A percentile compares a stretch with the other conserved stretches of the same genome.
Conservation (phyloP, 1,140 invertebrate species). For the Pseudomyrmex pallidus region DNA sequence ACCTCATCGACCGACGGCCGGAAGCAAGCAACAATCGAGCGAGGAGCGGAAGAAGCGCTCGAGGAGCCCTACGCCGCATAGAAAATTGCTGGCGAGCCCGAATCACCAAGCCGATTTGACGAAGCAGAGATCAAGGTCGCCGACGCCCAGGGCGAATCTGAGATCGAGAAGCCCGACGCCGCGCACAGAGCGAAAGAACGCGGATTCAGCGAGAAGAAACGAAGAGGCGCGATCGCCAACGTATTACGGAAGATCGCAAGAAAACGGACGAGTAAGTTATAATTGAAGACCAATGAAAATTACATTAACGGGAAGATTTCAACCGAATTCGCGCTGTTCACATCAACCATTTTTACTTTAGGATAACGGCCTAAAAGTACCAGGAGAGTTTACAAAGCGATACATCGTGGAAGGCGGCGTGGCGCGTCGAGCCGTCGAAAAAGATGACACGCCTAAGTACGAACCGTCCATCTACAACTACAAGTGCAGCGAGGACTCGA, state of each 20-base stretch:
- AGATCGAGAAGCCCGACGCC: slow-evolving; percentile 75
- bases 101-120: slow-evolving; percentile 73
- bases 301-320: too few species aligned
- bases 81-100: slow-evolving; percentile 74
- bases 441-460: slow-evolving; percentile 81
- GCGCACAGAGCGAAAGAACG: slow-evolving; percentile 76
- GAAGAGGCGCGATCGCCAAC: slow-evolving; percentile 77
- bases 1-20: slow-evolving; percentile 76
- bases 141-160: slow-evolving; percentile 79
- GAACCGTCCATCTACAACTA: slow-evolving; percentile 82
- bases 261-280: slow-evolving; percentile 56
- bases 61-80: slow-evolving; percentile 81
- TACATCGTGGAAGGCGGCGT: slow-evolving; percentile 82
- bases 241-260: slow-evolving; percentile 65
- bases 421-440: slow-evolving; percentile 76
- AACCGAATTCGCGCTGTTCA: too few species aligned
- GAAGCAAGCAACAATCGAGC: slow-evolving; percentile 59
- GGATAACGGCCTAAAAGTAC: slow-evolving; percentile 68
- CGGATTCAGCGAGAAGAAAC: slow-evolving; percentile 70
- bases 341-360: neutral
- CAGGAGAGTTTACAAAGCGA: slow-evolving; percentile 81
- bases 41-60: slow-evolving; percentile 84
- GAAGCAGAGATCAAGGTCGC: slow-evolving; percentile 80
- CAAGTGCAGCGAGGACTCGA: slow-evolving; percentile 80
- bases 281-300: too few species aligned